Evolutionary conservation across 2,113 vertebrate genomes (phyloP).

Genomic region (Octodon degus): DNA sequence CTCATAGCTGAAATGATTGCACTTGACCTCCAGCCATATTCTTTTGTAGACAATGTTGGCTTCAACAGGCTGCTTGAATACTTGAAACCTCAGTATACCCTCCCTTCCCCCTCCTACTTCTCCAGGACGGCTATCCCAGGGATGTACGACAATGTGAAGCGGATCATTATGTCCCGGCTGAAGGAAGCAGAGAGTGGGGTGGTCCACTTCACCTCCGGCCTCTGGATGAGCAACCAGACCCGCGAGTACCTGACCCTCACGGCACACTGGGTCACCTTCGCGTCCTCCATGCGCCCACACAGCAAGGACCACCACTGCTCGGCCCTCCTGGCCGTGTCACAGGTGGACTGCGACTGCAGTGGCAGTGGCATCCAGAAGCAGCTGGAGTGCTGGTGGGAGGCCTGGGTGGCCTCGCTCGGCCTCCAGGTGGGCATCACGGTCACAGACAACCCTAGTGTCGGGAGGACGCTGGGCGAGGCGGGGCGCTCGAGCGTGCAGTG

Average conservation of each 20-base stretch:
- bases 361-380: conserved; percentile 94
- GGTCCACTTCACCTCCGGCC: conserved; percentile 96
- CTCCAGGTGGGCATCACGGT: conserved; percentile 96
- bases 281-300: conserved; percentile 91
- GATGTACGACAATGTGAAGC: conserved; percentile 96
- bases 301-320: conserved; percentile 96
- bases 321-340: conserved; percentile 94
- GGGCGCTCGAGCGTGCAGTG: conserved; percentile 93
- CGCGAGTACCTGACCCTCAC: conserved; percentile 96
- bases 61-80: conserved; percentile 95
- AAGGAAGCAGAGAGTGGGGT: conserved; percentile 96
- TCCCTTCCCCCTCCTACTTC: conserved; percentile 95
- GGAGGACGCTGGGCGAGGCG: conserved; percentile 92
- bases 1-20: conserved; percentile 98
- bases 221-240: conserved; percentile 97
- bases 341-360: conserved; percentile 94
- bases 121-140: conserved; percentile 97
- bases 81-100: conserved; percentile 96
- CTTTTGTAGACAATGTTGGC: conserved; percentile 95
- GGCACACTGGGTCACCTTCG: conserved; percentile 96
- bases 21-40: conserved; percentile 98
- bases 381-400: conserved; percentile 96
- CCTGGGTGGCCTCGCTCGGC: conserved; percentile 94
- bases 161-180: conserved; percentile 92
- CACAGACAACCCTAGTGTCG: conserved; percentile 92